A percentile compares a stretch with the other conserved stretches of the same genome.
phyloP scores from a whole-genome alignment of 1,140 invertebrate species.

The Helicoverpa armigera region DNA sequence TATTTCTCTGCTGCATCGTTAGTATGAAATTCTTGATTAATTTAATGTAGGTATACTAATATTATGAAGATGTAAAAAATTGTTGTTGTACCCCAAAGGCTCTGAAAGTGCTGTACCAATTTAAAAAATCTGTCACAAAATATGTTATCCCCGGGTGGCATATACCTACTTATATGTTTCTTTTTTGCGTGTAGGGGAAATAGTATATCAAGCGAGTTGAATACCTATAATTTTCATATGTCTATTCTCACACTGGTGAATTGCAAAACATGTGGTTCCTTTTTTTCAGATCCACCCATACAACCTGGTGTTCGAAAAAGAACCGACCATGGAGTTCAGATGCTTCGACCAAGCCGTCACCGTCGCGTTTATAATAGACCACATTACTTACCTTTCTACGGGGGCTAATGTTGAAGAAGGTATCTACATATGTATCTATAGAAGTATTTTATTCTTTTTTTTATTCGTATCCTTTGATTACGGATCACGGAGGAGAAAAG shows the following conservation, averaged over 20 bases:
- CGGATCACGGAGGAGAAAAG: no score
- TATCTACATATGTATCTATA: constrained; percentile 23
- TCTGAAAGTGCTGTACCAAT: background rate
- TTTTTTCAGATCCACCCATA: constrained; percentile 71
- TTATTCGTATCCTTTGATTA: background rate
- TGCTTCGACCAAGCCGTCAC: constrained; percentile 72
- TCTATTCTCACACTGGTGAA: no score
- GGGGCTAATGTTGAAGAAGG: constrained; percentile 78
- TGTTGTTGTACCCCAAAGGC: no score
- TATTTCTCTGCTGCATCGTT: constrained; percentile 66
- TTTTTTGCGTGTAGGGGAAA: no score
- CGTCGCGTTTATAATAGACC: constrained; percentile 64
- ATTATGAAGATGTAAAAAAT: no score
- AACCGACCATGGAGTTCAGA: constrained; percentile 62
- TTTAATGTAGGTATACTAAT: no score
- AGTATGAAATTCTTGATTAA: constrained; percentile 51
- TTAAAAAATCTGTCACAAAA: no score
- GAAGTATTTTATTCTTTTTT: background rate
- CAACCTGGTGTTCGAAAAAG: constrained; percentile 66
- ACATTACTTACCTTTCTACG: constrained; percentile 72
- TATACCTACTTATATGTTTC: no score
- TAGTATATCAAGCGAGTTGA: no score
- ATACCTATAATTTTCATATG: no score
- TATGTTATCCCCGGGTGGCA: no score
- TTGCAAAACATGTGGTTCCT: no score